phyloP scores from a whole-genome alignment of 2,888 invertebrate genomes.

The Podabrus alpinus region DNA sequence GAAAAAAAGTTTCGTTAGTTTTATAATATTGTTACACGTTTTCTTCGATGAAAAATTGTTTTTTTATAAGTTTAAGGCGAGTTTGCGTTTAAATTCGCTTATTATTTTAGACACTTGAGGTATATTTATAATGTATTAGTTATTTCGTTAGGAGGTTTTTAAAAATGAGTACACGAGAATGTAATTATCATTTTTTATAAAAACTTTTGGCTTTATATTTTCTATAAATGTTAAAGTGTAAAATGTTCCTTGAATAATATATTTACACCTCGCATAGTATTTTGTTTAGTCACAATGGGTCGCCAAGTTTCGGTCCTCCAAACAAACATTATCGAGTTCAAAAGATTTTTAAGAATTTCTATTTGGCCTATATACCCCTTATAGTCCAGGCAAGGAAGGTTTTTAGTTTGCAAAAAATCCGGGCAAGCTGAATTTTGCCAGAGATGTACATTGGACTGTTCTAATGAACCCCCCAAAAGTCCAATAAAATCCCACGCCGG shows the following conservation, averaged over 20 bases:
- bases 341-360: no score
- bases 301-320: no score
- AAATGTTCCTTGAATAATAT: slow-evolving; percentile 1
- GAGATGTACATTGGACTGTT: no score
- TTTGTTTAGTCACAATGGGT: background rate
- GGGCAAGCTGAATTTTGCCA: no score
- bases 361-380: no score
- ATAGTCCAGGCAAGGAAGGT: no score
- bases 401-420: no score
- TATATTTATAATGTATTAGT: background rate
- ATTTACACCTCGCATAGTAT: background rate
- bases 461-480: no score
- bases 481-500: no score
- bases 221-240: slow-evolving; percentile 2
- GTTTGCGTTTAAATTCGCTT: background rate
- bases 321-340: no score
- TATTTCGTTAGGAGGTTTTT: background rate
- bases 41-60: background rate
- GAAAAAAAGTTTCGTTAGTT: background rate
- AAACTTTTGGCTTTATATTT: background rate
- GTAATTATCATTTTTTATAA: background rate
- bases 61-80: background rate
- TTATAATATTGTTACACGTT: background rate
- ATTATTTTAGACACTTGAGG: background rate
- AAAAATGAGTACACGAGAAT: background rate